Percentiles rank a stretch among this genome's conserved stretches.
These are phyloP conservation scores for Lasioglossum pauxillum DNA, from an alignment of 2,888 invertebrate genomes.

Conservation along the genomic window DNA sequence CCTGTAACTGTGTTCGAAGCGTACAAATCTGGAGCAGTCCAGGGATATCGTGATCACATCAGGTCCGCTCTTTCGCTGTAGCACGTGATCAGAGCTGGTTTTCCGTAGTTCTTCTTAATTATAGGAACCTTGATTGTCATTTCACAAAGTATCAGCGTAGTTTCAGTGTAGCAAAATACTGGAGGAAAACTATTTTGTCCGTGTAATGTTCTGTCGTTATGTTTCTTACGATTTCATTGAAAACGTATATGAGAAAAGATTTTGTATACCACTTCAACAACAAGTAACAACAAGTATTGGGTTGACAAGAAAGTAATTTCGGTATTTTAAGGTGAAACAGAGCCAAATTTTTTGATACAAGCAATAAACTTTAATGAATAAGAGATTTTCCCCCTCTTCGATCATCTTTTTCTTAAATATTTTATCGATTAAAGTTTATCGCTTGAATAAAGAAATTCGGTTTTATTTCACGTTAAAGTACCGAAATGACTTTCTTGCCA, in stretches of 20 bases:
- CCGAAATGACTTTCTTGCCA: too few species aligned
- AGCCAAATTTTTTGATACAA: too few species aligned
- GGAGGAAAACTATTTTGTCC: background rate
- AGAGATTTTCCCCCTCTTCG: too few species aligned
- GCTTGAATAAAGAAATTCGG: too few species aligned
- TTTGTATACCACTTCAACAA: background rate
- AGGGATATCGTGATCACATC: background rate
- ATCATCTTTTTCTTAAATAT: too few species aligned
- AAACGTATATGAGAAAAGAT: background rate
- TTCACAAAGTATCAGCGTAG: background rate
- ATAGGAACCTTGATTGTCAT: constrained; percentile 8
- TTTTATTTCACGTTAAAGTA: too few species aligned
- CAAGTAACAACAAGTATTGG: background rate
- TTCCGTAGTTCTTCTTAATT: background rate
- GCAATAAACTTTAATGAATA: too few species aligned
- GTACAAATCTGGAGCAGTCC: background rate
- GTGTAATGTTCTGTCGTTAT: background rate
- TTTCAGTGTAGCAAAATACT: background rate
- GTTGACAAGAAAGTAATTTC: too few species aligned
- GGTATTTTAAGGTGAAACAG: too few species aligned
- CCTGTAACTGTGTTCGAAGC: background rate
- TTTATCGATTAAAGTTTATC: too few species aligned
- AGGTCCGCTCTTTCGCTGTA: too few species aligned
- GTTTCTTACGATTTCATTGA: background rate
- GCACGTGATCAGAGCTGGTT: background rate